Conservation (phyloP, 2,888 invertebrate species). For the Leptinotarsa tumamoca region DNA sequence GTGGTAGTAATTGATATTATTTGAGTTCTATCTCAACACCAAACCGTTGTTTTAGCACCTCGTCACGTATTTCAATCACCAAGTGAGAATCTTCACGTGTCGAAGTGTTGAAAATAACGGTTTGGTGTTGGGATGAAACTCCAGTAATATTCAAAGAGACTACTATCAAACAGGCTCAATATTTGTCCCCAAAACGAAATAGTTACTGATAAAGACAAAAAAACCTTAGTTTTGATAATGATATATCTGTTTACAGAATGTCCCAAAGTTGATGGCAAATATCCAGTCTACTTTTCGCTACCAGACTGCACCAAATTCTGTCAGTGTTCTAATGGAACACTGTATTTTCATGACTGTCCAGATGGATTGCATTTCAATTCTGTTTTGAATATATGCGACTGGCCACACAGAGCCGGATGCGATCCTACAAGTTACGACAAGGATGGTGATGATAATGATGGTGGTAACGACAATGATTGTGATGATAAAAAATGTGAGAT, state of each 20-base stretch:
- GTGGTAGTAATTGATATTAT: no score
- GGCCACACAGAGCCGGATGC: conserved; percentile 48
- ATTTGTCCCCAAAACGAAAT: neutral
- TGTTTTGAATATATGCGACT: conserved; percentile 46
- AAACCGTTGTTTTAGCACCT: no score
- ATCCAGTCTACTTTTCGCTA: conserved; percentile 40
- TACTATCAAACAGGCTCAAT: neutral
- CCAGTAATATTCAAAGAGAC: no score
- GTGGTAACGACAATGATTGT: no score
- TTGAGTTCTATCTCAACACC: no score
- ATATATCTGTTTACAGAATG: conserved; percentile 40
- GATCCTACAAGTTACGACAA: neutral
- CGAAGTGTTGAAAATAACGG: no score
- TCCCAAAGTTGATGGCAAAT: conserved; percentile 39
- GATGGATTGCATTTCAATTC: conserved; percentile 46
- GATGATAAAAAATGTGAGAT: no score
- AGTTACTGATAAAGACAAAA: no score
- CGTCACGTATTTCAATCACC: no score
- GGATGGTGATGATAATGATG: neutral
- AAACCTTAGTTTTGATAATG: neutral
- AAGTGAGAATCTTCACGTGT: no score
- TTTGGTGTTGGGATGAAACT: no score
- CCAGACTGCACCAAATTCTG: conserved; percentile 47
- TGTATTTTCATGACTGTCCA: conserved; percentile 44
- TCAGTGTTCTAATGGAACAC: conserved; percentile 46